Percentiles rank a stretch among this genome's conserved stretches.
Conservation (phyloP, 2,797 vertebrate genomes). For the Xenops minutus region DNA sequence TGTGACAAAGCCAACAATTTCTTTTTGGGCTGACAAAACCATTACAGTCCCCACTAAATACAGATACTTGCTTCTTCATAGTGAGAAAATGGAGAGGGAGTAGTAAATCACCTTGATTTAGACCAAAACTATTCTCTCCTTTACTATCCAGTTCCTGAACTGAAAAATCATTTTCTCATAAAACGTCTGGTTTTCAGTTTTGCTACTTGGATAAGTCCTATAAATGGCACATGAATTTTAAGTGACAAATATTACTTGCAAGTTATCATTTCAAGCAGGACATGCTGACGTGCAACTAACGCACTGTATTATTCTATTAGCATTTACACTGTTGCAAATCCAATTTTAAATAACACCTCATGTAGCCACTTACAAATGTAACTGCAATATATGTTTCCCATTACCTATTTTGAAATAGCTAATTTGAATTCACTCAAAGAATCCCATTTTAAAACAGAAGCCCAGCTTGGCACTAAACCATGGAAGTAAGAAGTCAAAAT, state of each 20-base stretch:
- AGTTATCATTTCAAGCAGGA: neutral
- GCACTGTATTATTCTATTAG: neutral
- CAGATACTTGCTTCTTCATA: neutral
- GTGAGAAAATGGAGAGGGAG: neutral
- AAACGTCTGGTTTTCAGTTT: neutral
- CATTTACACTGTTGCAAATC: neutral
- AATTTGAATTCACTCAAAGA: neutral
- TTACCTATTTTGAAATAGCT: neutral
- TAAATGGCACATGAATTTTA: neutral
- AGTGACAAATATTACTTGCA: neutral
- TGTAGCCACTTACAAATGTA: neutral
- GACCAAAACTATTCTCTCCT: neutral
- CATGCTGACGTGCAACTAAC: fast-evolving
- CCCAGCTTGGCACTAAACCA: neutral
- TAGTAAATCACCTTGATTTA: neutral
- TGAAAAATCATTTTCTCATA: neutral
- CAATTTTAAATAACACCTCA: neutral
- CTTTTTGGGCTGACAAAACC: neutral
- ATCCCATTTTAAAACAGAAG: neutral
- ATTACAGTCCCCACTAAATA: neutral
- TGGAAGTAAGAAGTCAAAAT: neutral
- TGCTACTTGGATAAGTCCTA: neutral
- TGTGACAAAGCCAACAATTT: neutral
- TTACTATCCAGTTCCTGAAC: neutral
- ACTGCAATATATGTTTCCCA: neutral